Base-by-base conservation (phyloP, 2,888 invertebrate species). In the Disparrhopalites patrizii region DNA sequence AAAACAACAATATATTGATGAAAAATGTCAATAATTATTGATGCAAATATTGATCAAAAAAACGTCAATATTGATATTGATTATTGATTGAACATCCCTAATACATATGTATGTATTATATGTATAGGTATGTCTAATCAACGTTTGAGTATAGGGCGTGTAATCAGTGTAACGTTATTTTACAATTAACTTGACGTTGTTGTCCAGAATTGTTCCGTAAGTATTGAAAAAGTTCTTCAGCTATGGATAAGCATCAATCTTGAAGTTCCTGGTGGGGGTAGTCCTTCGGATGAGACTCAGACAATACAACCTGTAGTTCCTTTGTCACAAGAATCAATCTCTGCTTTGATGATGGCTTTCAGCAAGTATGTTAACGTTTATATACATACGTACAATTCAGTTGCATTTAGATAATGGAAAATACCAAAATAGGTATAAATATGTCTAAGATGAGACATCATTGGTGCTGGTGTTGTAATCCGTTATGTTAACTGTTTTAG, bases 161-260 rank as follows among this genome's bases (percentile, higher is more conserved):
- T 36, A 36, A 36, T 10, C 10, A 36, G 15, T 10, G 10, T 10
- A 36, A 36, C 10, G 38, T 36, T 36, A 18, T 43, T 13, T n/a
- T 23, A 20, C 38, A 27, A 10, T 30, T 36, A 27, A n/a, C 54
- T 15, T 38, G 23, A 57, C 10, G 51, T 63, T 62, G 68, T 66
- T 58, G 75, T 75, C 3, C 79, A 87, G 84, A 85, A 86, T 79
- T 85, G 87, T 58, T 86, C 89, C 77, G 84, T 87, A 23, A 88
- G 88, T 78, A 83, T 93, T 78, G 93, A 93, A 80, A 86, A 90
- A 77, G 87, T 91, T 56, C 81, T 93, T 38, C 89, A 91, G 72
- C 82, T 93, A 73, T 94, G 93, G 91, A 82, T 94, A 69, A 92
- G 91, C 2, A 81, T 93, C 69, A 92, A 91, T 73, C 79, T 84